phyloP scores from a whole-genome alignment of 2,888 invertebrate genomes.

The Oeneis ivallda region DNA sequence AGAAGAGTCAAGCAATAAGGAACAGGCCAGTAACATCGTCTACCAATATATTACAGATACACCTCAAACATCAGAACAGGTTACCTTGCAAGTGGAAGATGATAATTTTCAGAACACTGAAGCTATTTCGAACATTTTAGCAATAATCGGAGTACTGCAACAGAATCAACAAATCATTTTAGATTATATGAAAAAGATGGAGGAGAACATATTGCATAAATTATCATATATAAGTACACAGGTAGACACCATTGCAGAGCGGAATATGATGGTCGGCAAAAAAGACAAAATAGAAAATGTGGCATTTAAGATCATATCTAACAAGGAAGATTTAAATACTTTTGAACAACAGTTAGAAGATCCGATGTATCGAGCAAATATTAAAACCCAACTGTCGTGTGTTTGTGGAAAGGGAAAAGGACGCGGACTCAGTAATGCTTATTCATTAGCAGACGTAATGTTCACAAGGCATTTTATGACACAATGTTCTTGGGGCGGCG shows the following conservation, averaged over 20 bases:
- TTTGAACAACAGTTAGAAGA: conserved; percentile 2
- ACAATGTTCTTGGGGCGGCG: too few relatives aligned
- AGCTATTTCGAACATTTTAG: conserved; percentile 1
- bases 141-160: conserved; percentile 1
- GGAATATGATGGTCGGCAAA: conserved; percentile 2
- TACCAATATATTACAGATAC: conserved; percentile 1
- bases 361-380: conserved; percentile 2
- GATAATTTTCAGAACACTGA: conserved; percentile 2
- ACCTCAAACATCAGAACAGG: conserved; percentile 1
- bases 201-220: conserved; percentile 1
- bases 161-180: conserved; percentile 3
- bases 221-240: conserved; percentile 3
- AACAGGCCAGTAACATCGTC: conserved; percentile 1
- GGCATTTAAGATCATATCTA: conserved; percentile 1
- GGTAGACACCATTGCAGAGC: conserved; percentile 2
- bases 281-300: conserved; percentile 3
- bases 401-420: conserved; percentile 1
- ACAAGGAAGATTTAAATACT: conserved; percentile 3
- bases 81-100: conserved; percentile 2
- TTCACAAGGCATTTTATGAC: too few relatives aligned
- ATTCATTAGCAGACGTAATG: not conserved
- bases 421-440: not conserved
- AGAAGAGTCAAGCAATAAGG: conserved; percentile 1
- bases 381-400: conserved; percentile 1
- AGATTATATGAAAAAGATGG: conserved; percentile 3